phyloP scores from a whole-genome alignment of 2,113 vertebrate genomes.

The Percina caprodes region DNA sequence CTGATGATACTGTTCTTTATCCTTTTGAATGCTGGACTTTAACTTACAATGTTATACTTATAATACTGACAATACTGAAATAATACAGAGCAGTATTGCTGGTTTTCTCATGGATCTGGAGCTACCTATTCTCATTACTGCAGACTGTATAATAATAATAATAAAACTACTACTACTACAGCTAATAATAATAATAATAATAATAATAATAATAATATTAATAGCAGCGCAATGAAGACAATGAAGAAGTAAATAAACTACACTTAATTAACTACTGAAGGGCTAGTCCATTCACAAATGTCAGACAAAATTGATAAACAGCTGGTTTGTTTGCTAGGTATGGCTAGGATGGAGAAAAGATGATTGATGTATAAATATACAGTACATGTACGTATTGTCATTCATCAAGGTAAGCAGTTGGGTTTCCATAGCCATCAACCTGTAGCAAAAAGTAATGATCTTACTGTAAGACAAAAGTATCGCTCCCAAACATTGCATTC shows the following conservation, averaged over 20 bases:
- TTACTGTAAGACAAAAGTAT: not conserved
- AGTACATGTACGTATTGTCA: not conserved
- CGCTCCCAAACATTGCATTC: slow-evolving; percentile 13
- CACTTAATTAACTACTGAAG: not conserved
- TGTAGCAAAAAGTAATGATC: slow-evolving; percentile 5
- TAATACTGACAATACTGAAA: too few species aligned
- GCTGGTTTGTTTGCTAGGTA: not conserved
- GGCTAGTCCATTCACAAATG: not conserved
- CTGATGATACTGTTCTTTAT: not conserved
- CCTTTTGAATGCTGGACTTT: not conserved
- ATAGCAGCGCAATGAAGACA: not conserved
- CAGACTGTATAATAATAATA: too few species aligned
- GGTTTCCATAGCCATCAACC: not conserved
- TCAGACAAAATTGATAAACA: not conserved
- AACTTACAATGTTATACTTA: not conserved
- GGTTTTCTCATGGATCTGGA: not conserved
- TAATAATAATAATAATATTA: too few species aligned
- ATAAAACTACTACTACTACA: too few species aligned
- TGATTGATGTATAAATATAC: not conserved
- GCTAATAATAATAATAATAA: too few species aligned
- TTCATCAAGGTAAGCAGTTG: not conserved
- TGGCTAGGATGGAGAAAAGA: not conserved
- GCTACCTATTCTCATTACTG: not conserved
- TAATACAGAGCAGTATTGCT: not conserved
- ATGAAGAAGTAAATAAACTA: not conserved